Evolutionary conservation across 1,140 invertebrate genomes (phyloP).

Genomic region (Temnothorax curvispinosus): DNA sequence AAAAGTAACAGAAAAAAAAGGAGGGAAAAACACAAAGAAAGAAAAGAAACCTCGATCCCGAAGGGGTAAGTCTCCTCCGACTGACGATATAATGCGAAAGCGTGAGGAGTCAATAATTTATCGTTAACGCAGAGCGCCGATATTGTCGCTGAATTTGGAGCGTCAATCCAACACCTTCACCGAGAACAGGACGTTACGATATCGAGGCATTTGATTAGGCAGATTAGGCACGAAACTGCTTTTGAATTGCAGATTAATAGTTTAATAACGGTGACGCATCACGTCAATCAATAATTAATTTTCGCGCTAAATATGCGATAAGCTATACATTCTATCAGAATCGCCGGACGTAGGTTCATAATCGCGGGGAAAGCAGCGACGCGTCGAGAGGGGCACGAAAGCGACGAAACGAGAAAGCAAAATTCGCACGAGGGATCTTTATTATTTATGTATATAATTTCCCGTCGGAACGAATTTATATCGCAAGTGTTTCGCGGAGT

Average conservation of each 20-base stretch:
- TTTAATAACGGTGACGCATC: not conserved
- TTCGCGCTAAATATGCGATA: slow-evolving; percentile 8
- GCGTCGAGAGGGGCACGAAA: not conserved
- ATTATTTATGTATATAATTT: slow-evolving; percentile 53
- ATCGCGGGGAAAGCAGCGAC: not conserved
- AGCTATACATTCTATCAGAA: not conserved
- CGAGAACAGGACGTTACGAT: not conserved
- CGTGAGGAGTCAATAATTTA: slow-evolving; percentile 59
- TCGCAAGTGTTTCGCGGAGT: not conserved
- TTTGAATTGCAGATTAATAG: not conserved
- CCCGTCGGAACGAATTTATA: slow-evolving; percentile 37
- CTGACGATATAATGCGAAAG: slow-evolving; percentile 38
- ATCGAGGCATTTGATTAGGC: not conserved
- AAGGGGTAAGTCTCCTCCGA: slow-evolving; percentile 50
- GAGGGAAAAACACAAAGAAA: not conserved
- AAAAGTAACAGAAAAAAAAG: slow-evolving; percentile 48
- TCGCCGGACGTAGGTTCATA: not conserved
- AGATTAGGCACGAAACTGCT: not conserved
- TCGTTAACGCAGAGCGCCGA: slow-evolving; percentile 11
- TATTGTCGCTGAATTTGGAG: slow-evolving; percentile 9
- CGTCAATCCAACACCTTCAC: not conserved
- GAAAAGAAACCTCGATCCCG: slow-evolving; percentile 12
- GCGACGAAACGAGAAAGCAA: not conserved
- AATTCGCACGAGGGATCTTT: not conserved
- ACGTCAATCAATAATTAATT: slow-evolving; percentile 6